These are phyloP conservation scores for Hypomecis punctinalis DNA, from an alignment of 2,888 invertebrate genomes.

Conservation along the genomic window DNA sequence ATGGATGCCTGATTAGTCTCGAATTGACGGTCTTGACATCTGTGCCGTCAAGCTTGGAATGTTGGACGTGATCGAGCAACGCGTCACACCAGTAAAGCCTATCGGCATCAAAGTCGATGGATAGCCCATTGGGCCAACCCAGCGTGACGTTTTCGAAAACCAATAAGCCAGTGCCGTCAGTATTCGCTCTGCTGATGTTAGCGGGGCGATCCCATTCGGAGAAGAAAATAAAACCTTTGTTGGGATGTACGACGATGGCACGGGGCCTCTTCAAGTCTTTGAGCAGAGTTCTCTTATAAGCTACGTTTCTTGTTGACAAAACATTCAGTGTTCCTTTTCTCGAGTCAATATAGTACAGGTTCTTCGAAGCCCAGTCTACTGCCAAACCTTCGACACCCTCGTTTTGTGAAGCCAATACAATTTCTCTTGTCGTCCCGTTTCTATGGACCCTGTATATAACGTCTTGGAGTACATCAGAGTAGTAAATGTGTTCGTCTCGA, in stretches of 20 bases:
- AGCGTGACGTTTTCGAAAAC: constrained; percentile 96
- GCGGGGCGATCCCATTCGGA: constrained; percentile 98
- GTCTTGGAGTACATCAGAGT: constrained; percentile 98
- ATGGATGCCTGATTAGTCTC: constrained; percentile 93
- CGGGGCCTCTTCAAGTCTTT: constrained; percentile 96
- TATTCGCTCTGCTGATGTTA: constrained; percentile 96
- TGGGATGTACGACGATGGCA: constrained; percentile 98
- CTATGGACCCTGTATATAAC: constrained; percentile 94
- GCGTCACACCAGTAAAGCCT: constrained; percentile 99
- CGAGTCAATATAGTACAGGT: constrained; percentile 97
- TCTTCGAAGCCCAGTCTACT: constrained; percentile 98
- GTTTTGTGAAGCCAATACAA: constrained; percentile 97
- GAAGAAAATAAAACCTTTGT: constrained; percentile 96
- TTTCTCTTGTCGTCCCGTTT: constrained; percentile 92
- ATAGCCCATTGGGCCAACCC: constrained; percentile 99
- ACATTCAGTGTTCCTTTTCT: constrained; percentile 97
- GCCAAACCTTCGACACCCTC: constrained; percentile 98
- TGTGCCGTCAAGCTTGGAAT: constrained; percentile 95
- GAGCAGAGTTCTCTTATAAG: constrained; percentile 92
- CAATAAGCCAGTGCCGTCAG: constrained; percentile 94
- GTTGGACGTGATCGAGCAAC: constrained; percentile 97
- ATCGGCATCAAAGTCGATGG: constrained; percentile 95
- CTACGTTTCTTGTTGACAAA: constrained; percentile 93
- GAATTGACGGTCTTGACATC: constrained; percentile 96
- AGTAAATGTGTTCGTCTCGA: constrained; percentile 95